phyloP scores from a whole-genome alignment of 2,797 vertebrate species.

The Cuculus canorus region DNA sequence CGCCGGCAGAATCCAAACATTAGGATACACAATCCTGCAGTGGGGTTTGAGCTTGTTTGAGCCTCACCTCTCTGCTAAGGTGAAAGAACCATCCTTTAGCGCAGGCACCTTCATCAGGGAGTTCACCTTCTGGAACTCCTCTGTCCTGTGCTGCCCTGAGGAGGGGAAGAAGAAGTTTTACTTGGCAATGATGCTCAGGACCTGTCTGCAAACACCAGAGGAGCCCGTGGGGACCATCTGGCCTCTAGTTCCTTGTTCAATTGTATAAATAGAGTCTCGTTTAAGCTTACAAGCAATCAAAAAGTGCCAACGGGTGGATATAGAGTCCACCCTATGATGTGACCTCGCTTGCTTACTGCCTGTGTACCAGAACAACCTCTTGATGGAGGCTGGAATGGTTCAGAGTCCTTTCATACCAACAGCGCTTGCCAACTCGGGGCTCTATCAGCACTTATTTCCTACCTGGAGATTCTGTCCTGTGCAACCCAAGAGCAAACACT shows the following conservation, averaged over 20 bases:
- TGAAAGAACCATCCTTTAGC: constrained; percentile 86
- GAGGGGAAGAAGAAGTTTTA: neutral
- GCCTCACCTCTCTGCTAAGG: constrained; percentile 88
- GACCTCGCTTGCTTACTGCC: neutral
- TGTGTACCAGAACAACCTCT: neutral
- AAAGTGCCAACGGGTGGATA: neutral
- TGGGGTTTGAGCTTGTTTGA: neutral
- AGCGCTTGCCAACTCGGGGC: neutral
- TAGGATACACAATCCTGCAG: neutral
- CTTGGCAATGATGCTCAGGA: neutral
- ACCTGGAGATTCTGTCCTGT: neutral
- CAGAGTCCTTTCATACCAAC: neutral
- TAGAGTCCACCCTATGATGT: neutral
- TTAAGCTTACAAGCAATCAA: neutral
- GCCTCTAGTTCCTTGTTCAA: neutral
- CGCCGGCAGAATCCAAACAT: neutral
- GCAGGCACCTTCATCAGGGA: constrained; percentile 81
- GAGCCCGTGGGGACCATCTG: neutral
- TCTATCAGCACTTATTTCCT: neutral
- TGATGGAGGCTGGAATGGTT: neutral
- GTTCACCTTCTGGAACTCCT: constrained; percentile 80
- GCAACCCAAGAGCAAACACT: neutral
- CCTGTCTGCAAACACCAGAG: neutral
- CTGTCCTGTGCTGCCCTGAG: constrained; percentile 78
- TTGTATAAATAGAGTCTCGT: neutral